phyloP scores from a whole-genome alignment of 2,888 invertebrate species.

The Heliconius hortense region DNA sequence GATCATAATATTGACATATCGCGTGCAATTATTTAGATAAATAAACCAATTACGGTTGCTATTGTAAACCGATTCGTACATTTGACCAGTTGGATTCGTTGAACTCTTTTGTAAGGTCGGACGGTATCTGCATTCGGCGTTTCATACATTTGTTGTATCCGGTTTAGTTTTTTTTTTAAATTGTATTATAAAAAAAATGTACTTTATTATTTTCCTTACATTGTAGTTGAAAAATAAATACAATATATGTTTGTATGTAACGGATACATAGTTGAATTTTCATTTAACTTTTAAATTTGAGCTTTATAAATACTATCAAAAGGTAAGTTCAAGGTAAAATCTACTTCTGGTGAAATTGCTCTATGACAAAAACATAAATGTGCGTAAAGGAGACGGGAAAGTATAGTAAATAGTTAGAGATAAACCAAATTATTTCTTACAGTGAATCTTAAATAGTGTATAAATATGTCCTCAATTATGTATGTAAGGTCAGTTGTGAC shows the following conservation, averaged over 20 bases:
- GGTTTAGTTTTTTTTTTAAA: not conserved
- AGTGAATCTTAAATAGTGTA: not conserved
- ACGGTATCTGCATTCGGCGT: constrained; percentile 13
- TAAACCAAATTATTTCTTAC: not conserved
- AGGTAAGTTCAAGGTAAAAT: no score
- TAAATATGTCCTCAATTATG: not conserved
- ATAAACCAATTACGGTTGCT: constrained; percentile 21
- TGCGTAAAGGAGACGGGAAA: not conserved
- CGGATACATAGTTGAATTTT: not conserved
- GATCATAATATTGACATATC: constrained; percentile 3
- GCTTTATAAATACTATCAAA: not conserved
- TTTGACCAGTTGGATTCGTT: constrained; percentile 26
- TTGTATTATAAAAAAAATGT: not conserved
- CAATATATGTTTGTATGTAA: not conserved
- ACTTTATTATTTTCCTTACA: not conserved
- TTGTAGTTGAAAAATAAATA: constrained; percentile 1
- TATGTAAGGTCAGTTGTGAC: no score
- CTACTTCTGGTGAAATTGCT: no score
- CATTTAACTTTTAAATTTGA: not conserved
- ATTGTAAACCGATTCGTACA: constrained; percentile 19
- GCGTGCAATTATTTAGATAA: constrained; percentile 23
- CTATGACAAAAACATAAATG: no score
- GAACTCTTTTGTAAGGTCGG: constrained; percentile 33
- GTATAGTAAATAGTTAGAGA: no score
- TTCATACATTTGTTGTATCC: constrained; percentile 21